These are phyloP conservation scores for Nesogale talazaci DNA, from an alignment of 2,113 vertebrate species.

Conservation along the genomic window DNA sequence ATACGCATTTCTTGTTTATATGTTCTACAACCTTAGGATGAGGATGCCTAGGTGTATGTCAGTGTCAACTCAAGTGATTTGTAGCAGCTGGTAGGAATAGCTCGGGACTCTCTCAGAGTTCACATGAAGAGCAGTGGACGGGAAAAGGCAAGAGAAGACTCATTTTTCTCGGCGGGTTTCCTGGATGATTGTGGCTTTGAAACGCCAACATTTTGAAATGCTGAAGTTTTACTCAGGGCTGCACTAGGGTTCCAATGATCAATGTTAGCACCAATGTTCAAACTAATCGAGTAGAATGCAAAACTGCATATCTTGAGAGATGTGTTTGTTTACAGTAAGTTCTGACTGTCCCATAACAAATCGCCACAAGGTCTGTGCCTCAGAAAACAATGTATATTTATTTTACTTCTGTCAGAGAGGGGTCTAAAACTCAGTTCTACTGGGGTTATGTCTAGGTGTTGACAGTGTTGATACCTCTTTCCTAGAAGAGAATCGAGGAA, in stretches of 20 bases:
- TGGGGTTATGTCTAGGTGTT: not conserved
- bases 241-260: too few relatives aligned
- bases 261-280: not conserved
- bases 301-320: not conserved
- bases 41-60: not conserved
- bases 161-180: too few relatives aligned
- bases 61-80: not conserved
- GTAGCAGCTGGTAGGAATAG: not conserved
- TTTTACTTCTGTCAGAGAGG: not conserved
- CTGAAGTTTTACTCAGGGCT: not conserved
- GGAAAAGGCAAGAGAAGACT: too few relatives aligned
- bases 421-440: not conserved
- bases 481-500: not conserved
- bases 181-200: too few relatives aligned
- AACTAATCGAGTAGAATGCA: not conserved
- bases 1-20: slow-evolving; percentile 9
- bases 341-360: not conserved
- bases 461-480: not conserved
- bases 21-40: not conserved
- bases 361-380: not conserved
- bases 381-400: slow-evolving; percentile 1
- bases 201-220: too few relatives aligned
- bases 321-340: not conserved
- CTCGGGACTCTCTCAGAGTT: not conserved
- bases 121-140: too few relatives aligned